Evolutionary conservation across 2,888 invertebrate genomes (phyloP).

Genomic region (Autographa pulchrina): DNA sequence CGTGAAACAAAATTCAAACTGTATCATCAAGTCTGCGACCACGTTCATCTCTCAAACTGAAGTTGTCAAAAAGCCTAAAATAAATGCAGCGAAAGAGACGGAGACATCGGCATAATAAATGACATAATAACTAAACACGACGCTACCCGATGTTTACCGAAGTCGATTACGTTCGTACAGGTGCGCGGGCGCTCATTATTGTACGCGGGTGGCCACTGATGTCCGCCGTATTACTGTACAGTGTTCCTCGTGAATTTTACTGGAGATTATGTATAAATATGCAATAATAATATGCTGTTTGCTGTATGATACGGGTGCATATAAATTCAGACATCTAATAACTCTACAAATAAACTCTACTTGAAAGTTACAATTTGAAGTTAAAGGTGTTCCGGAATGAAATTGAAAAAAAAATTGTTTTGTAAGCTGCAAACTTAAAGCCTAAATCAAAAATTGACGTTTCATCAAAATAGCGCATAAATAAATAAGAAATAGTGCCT

Average conservation of each 20-base stretch:
- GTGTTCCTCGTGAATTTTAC: constrained; percentile 56
- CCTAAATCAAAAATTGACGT: constrained; percentile 13
- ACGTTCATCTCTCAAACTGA: not conserved
- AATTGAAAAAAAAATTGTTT: too few relatives aligned
- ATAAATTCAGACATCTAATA: too few relatives aligned
- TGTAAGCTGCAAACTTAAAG: not conserved
- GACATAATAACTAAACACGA: constrained; percentile 60
- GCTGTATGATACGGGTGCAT: not conserved
- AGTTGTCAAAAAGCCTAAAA: constrained; percentile 2
- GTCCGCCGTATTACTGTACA: constrained; percentile 61
- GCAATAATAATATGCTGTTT: constrained; percentile 14
- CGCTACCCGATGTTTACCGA: constrained; percentile 54
- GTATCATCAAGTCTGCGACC: not conserved
- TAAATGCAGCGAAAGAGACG: not conserved
- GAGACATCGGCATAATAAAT: constrained; percentile 49
- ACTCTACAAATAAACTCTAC: too few relatives aligned
- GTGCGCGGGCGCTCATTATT: constrained; percentile 64
- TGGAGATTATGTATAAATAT: constrained; percentile 41
- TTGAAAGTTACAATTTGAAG: too few relatives aligned
- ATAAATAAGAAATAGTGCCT: constrained; percentile 43
- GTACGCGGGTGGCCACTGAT: constrained; percentile 76
- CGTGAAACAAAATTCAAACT: not conserved
- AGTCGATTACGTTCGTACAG: constrained; percentile 61
- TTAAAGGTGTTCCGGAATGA: too few relatives aligned
- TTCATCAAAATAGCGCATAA: constrained; percentile 13